These are phyloP conservation scores for Brachynemurus nebulosus DNA, from an alignment of 2,888 invertebrate genomes.

Conservation along the genomic window DNA sequence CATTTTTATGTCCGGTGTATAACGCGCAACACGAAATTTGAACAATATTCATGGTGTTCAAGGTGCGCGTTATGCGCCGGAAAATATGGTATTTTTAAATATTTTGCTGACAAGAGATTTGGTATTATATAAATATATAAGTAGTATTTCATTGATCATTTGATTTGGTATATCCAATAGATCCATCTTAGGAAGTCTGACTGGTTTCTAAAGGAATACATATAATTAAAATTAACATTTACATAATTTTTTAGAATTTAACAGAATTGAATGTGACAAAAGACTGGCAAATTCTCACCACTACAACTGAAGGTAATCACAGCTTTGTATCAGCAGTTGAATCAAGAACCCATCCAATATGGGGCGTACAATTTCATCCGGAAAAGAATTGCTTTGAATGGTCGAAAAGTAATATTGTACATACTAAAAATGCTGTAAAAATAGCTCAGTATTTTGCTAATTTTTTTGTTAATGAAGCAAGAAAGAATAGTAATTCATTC, in stretches of 20 bases:
- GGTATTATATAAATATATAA: too few species aligned
- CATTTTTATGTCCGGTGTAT: too few species aligned
- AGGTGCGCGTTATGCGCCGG: too few species aligned
- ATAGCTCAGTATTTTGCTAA: conserved; percentile 64
- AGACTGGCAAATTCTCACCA: conserved; percentile 56
- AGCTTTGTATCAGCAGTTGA: conserved; percentile 69
- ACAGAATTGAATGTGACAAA: conserved; percentile 36
- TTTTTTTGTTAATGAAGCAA: conserved; percentile 66
- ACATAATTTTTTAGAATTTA: conserved; percentile 43
- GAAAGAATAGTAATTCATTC: conserved; percentile 49
- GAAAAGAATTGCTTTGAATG: conserved; percentile 78
- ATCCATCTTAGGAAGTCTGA: too few species aligned
- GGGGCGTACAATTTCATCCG: conserved; percentile 82
- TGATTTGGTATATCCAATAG: too few species aligned
- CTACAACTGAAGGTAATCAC: conserved; percentile 27
- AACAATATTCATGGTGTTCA: too few species aligned
- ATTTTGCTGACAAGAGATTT: too few species aligned
- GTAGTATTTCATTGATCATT: too few species aligned
- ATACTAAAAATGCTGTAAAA: conserved; percentile 44
- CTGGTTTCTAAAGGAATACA: too few species aligned
- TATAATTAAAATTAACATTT: too few species aligned
- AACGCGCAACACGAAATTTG: too few species aligned
- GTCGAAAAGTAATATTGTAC: conserved; percentile 43
- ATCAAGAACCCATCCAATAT: conserved; percentile 60
- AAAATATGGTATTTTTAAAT: too few species aligned